Evolutionary conservation across 2,113 vertebrate genomes (phyloP).

Genomic region (Mustela nigripes): DNA sequence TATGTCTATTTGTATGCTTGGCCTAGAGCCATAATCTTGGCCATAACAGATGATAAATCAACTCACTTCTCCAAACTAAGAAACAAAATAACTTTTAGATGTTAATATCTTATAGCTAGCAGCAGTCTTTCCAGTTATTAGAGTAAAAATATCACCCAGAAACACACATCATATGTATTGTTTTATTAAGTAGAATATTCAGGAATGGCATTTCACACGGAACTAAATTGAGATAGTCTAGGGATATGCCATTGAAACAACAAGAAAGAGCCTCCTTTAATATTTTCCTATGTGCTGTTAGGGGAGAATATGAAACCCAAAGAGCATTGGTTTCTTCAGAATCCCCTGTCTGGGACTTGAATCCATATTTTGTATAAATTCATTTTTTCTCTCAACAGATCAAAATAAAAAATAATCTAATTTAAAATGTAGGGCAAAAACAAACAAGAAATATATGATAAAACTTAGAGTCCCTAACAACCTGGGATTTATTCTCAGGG

Average conservation of each 20-base stretch:
- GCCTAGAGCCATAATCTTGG: conserved; percentile 28
- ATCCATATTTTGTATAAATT: neutral
- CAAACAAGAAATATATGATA: neutral
- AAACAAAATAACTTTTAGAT: conserved; percentile 36
- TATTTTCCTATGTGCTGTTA: neutral
- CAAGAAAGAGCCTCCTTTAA: neutral
- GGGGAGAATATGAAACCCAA: neutral
- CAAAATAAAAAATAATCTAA: neutral
- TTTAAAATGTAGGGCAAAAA: neutral
- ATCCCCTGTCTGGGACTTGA: neutral
- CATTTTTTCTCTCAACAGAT: conserved; percentile 1
- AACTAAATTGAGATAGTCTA: neutral
- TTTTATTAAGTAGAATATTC: conserved; percentile 33
- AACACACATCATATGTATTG: neutral
- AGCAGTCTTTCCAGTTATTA: neutral
- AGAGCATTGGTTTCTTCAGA: neutral
- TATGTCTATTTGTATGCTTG: conserved; percentile 1
- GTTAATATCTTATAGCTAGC: neutral
- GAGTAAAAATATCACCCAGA: neutral
- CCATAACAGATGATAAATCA: conserved; percentile 24
- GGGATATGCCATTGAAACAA: neutral
- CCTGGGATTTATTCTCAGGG: neutral
- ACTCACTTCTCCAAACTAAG: conserved; percentile 27
- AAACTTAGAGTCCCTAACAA: neutral
- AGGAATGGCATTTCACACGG: neutral